Evolutionary conservation across 2,888 invertebrate species (phyloP), one percentile per base, ranked within the genome.

Genomic region (Seira sanloemensis): DNA sequence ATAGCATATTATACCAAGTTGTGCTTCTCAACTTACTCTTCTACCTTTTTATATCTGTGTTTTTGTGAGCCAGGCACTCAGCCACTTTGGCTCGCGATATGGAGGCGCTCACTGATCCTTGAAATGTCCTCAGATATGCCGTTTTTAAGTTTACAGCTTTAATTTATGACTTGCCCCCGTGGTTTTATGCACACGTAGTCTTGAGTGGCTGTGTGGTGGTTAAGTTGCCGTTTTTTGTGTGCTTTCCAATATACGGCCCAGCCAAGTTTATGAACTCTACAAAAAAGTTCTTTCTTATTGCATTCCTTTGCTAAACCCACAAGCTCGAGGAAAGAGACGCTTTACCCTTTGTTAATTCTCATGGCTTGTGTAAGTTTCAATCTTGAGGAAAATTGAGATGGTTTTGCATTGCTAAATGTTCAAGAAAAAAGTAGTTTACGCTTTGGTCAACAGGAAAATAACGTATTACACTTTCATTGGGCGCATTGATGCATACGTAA

Each of bases 141-240:
- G 82, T 82, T 82, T 82, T 82, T 82, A 82, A 82, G 82, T 82
- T 82, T 82, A 82, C 82, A 82, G 82, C 82, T 82, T 82, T 82
- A 82, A 82, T 82, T 82, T 82, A 82, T 82, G 82, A 54, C 72
- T 77, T 77, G 82, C 82, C 82, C 82, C 82, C 77, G 82, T 77
- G 82, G 82, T 82, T 82, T 82, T 82, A 82, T 82, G 82, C 76
- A 76, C 76, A 82, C 82, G 77, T 82, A 82, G 82, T 82, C 77
- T 77, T 77, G 77, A 77, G 68, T 77, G 77, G 75, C 75, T 75
- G 66, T 75, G 66, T 75, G 75, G 75, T 75, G 62, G 62, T 62
- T 62, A 62, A 62, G 62, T 62, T 62, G 23, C 21, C 62, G 62
- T 62, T 62, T 62, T 62, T 62, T 62, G 62, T 62, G 62, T 62